A percentile compares a stretch with the other conserved stretches of the same genome.
Conservation (phyloP, 1,140 invertebrate species). For the Drosophila nebulosa region DNA sequence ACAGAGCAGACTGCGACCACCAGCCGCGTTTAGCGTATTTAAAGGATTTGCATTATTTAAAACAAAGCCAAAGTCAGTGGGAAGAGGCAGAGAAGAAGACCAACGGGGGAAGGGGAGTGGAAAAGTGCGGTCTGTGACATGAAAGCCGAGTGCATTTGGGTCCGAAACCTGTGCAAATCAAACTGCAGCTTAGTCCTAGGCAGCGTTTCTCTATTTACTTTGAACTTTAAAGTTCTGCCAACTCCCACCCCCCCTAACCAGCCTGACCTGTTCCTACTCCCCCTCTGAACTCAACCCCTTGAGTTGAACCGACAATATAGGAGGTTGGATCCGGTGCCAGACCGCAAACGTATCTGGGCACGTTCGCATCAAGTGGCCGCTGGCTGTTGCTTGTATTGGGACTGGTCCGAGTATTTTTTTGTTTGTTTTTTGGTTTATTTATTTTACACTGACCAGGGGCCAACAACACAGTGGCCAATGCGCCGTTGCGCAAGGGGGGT, state of each 20-base stretch:
- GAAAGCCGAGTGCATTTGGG: conserved; percentile 41
- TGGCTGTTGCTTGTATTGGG: background rate
- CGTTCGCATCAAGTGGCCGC: conserved; percentile 51
- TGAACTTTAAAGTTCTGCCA: conserved; percentile 19
- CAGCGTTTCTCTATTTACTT: conserved; percentile 26
- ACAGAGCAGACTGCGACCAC: background rate
- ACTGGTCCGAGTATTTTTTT: conserved; percentile 41
- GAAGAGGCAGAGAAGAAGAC: background rate
- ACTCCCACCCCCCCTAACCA: background rate
- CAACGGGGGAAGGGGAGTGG: too few species aligned
- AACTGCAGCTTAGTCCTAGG: conserved; percentile 51
- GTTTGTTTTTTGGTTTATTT: too few species aligned
- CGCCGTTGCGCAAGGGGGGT: background rate
- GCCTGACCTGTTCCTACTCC: too few species aligned
- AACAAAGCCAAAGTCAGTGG: conserved; percentile 34
- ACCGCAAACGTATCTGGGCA: conserved; percentile 50
- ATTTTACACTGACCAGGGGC: conserved; percentile 33
- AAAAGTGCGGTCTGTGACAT: conserved; percentile 41
- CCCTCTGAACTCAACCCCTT: too few species aligned
- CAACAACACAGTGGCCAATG: too few species aligned
- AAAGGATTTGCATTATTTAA: conserved; percentile 75
- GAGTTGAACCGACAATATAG: too few species aligned
- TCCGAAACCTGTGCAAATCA: conserved; percentile 48
- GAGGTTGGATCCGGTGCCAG: conserved; percentile 6
- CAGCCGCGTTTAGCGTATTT: conserved; percentile 69